Evolutionary conservation across 2,113 vertebrate genomes (phyloP), one percentile per base, ranked within the genome.

Genomic region (Mormyrus lacerda): DNA sequence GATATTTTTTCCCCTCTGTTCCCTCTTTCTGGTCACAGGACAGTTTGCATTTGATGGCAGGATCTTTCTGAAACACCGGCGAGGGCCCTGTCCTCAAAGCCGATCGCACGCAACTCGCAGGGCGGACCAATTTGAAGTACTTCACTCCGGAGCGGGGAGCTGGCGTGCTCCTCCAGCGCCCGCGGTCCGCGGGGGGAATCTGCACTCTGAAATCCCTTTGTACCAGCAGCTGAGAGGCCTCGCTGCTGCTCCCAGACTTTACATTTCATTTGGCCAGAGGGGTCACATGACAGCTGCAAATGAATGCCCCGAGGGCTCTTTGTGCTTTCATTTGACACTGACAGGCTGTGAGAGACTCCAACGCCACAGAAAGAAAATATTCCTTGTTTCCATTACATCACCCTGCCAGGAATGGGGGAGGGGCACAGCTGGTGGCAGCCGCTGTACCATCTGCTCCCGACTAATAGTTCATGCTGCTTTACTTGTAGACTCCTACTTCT

Each of bases 351-450:
- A 95, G 94, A 95, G 92, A 91, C 95, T 95, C 94, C 93, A 95
- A 93, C 88, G 91, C 94, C 91, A 89, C 94, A 94, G 95, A 96
- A 94, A 95, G 94, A 95, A 95, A 95, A 96, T 94, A 94, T 94
- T 93, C 96, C 94, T 94, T 94, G 93, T 97, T 97, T 97, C 97
- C 97, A 96, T 97, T 97, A 98, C 96, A 97, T 96, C 97, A 96
- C 93, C 93, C 94, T 91, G 93, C 94, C 93, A 95, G 95, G 93
- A 94, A 93, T 92, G 89, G 93, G 93, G 91, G 89, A 87, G 90
- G 93, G 95, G 93, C 97, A 97, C 97, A 98, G 97, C 97, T 98
- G 97, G 96, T 95, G 95, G 96, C 96, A 97, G 96, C 96, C 96
- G 93, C 94, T 93, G 94, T 94, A 94, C 97, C 97, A 98, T 97